Percentiles rank a stretch among this genome's conserved stretches.
phyloP scores from a whole-genome alignment of 2,797 vertebrate species.

The Pachyuromys duprasi region DNA sequence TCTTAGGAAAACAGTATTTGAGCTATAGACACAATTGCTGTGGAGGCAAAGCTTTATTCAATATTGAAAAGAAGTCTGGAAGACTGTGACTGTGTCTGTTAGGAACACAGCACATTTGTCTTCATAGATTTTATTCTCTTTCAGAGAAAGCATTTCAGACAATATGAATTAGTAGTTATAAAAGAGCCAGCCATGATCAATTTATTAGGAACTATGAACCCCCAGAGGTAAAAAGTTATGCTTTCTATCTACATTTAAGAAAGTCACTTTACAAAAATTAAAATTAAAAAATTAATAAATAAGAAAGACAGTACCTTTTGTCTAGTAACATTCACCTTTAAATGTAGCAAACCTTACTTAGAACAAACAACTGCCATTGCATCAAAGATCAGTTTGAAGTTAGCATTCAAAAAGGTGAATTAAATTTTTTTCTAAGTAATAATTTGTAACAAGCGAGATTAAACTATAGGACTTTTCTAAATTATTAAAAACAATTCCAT shows the following conservation, averaged over 20 bases:
- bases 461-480: background rate
- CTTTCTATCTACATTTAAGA: background rate
- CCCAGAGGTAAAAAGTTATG: rapidly evolving
- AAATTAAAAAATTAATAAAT: no score
- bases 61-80: background rate
- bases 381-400: constrained; percentile 27
- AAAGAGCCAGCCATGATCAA: background rate
- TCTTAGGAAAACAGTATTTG: background rate
- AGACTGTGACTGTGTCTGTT: background rate
- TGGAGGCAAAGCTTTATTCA: background rate
- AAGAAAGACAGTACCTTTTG: no score
- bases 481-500: background rate
- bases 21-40: background rate
- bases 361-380: background rate
- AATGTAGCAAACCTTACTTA: background rate
- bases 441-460: background rate
- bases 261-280: background rate
- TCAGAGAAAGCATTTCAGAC: background rate
- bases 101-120: background rate
- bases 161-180: background rate
- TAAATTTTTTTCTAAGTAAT: constrained; percentile 9
- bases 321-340: background rate
- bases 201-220: background rate
- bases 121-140: background rate
- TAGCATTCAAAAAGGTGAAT: constrained; percentile 2